Evolutionary conservation across 2,888 invertebrate genomes (phyloP), one percentile per base, ranked within the genome.

Genomic region (Nomada goodeniana): DNA sequence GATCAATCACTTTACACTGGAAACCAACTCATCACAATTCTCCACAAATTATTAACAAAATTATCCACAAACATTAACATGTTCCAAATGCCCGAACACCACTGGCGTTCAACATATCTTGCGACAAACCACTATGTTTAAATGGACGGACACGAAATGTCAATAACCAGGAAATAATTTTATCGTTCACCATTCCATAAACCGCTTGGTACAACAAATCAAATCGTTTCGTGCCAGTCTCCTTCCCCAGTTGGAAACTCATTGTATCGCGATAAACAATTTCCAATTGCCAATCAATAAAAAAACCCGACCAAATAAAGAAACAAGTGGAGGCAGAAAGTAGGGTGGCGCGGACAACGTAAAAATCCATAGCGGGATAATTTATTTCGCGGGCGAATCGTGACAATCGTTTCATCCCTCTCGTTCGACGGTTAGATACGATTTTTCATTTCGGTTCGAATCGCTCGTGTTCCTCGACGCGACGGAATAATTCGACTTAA

Each of bases 401-500:
- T 4, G 13, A 18, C n/a, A 44, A 5, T 26, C 52, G 26, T 50
- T 63, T 2, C 44, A 2, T 44, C 15, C 15, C 23, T 36, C 47
- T 23, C 26, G 36, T 23, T 18, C 52, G 50, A 18, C 44, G 42
- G 42, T 18, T 23, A 26, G 44, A 23, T 20, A 44, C 5, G 57
- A 9, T 20, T 59, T 29, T 26, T 26, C 26, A 29, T 15, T 15
- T 59, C 26, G 7, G 5, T 59, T 18, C 26, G 20, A 11, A 13
- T 13, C 20, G 42, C 2, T 23, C 44, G 20, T 71, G 52, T 61
- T 69, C 57, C 55, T 57, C 44, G 60, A 65, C 52, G 69, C 53
- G 69, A 70, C 59, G 57, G 75, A 81, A 86, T 84, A 81, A 86
- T 81, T 86, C 79, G 75, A 71, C 76, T 80, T 80, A 80, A 64